Base-by-base conservation (phyloP, 2,113 vertebrate species). In the Machaerirhynchus nigripectus region DNA sequence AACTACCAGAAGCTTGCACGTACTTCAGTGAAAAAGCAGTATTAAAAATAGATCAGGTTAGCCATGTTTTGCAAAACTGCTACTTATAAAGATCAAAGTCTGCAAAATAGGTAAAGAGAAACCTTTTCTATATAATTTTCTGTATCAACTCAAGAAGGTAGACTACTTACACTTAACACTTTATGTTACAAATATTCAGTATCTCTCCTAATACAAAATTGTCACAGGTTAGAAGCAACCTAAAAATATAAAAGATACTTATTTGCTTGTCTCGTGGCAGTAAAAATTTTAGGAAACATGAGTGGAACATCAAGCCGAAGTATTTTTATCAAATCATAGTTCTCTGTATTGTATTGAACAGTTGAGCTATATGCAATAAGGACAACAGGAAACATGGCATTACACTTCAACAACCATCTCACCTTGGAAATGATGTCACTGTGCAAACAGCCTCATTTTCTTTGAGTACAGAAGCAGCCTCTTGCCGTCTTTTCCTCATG, bases 391-490 rank as follows among this genome's bases (percentile, higher is more conserved):
- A 64, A 79, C 13, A 19, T 2, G 9, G 27, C 28, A 39, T 44
- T 53, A 69, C 13, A 59, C 13, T 39, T 52, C 18, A 60, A 23
- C 22, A 49, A 59, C 64, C 35, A 52, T 49, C 91, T 95, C 91
- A 99, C 99, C 99, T 99, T 97, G 99, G 99, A 95, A 99, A 99
- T 31, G 99, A 98, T 0, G 99, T 99, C 81, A 99, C 97, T 27
- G 99, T 99, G 96, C 98, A 99, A 70, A 99, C 88, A 12, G 98
- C 99, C 91, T 99, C 98, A 63, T 98, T 98, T 75, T 98, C 96
- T 77, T 97, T 98, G 33, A 99, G 97, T 16, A 99, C 95, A 11
- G 99, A 99, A 1, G 98, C 99, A 0, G 99, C 99, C 93, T 99
- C 99, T 85, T 97, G 98, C 20, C 99, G 97, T 74, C 99, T 98